Evolutionary conservation across 2,113 vertebrate species (phyloP).

Genomic region (Mustela nigripes): DNA sequence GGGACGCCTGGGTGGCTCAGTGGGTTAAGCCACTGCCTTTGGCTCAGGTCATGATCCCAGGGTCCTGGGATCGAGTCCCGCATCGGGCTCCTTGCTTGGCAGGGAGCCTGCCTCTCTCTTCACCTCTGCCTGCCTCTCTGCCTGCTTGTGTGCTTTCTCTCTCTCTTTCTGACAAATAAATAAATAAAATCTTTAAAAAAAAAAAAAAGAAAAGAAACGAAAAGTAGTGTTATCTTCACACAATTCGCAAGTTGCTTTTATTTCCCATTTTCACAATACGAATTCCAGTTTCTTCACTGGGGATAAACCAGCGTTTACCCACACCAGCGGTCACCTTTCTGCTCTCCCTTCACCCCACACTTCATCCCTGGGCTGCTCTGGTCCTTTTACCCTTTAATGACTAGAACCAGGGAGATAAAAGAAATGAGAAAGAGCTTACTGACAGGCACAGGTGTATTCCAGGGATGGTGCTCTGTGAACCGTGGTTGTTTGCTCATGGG

Average conservation of each 20-base stretch:
- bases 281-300: not conserved
- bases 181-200: too few species aligned
- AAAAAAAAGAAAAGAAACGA: too few species aligned
- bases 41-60: too few species aligned
- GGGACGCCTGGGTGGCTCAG: too few species aligned
- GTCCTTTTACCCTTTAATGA: not conserved
- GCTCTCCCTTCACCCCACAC: fast-evolving
- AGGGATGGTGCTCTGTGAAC: fast-evolving
- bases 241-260: not conserved
- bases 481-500: not conserved
- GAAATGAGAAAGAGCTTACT: not conserved
- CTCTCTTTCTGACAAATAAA: too few species aligned
- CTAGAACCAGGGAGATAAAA: not conserved
- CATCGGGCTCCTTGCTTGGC: too few species aligned
- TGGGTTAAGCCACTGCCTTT: too few species aligned
- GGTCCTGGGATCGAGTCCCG: too few species aligned
- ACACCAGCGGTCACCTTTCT: not conserved
- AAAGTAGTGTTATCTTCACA: not conserved
- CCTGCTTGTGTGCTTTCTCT: too few species aligned
- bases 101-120: too few species aligned
- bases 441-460: not conserved
- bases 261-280: not conserved
- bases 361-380: not conserved
- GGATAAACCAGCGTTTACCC: not conserved
- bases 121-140: too few species aligned